Conservation (phyloP, 1,140 invertebrate species). For the Dendroctonus valens region DNA sequence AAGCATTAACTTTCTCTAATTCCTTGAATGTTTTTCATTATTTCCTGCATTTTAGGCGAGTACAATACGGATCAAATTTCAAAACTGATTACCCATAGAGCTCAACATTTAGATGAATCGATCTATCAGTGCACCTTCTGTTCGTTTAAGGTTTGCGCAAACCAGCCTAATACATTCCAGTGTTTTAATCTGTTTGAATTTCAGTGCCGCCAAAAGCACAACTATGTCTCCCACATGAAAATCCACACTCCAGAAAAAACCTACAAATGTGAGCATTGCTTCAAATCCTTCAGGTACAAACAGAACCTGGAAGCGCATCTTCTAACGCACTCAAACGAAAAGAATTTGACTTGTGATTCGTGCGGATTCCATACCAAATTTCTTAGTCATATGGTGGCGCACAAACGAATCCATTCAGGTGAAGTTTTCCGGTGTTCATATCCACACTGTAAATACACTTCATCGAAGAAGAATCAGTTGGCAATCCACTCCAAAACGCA, state of each 20-base stretch:
- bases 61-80: constrained; percentile 45
- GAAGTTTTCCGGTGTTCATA: constrained; percentile 58
- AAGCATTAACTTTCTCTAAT: constrained; percentile 35
- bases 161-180: background rate
- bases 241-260: constrained; percentile 48
- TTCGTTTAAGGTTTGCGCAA: constrained; percentile 50
- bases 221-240: constrained; percentile 52
- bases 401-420: constrained; percentile 63
- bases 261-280: constrained; percentile 49
- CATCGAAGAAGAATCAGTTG: constrained; percentile 66
- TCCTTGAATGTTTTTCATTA: constrained; percentile 9
- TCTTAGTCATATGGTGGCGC: constrained; percentile 64
- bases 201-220: constrained; percentile 54
- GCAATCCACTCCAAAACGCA: constrained; percentile 65
- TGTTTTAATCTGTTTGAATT: constrained; percentile 1
- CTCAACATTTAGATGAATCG: constrained; percentile 48
- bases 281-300: constrained; percentile 48
- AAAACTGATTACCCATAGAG: constrained; percentile 46
- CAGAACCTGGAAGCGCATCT: constrained; percentile 61
- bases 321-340: constrained; percentile 57
- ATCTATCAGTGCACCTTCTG: constrained; percentile 52
- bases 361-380: constrained; percentile 70
- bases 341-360: constrained; percentile 58
- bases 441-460: constrained; percentile 63
- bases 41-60: constrained; percentile 42